phyloP scores from a whole-genome alignment of 2,888 invertebrate genomes.

The Limnephilus lunatus region DNA sequence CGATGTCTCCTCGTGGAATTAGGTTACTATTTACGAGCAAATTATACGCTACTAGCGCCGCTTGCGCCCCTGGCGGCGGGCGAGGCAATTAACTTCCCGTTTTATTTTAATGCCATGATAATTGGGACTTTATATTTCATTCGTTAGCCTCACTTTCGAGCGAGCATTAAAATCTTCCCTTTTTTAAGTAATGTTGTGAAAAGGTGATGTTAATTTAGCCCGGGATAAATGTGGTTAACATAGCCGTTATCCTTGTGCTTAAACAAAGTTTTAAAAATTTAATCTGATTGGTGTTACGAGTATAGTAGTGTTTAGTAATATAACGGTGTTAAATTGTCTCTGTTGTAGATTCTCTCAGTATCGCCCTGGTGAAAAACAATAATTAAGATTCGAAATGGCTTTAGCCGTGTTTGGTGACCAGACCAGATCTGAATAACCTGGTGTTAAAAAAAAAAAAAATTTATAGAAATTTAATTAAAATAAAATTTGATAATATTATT shows the following conservation, averaged over 20 bases:
- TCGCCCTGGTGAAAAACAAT: no score
- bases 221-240: background rate
- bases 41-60: slow-evolving; percentile 52
- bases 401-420: no score
- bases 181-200: background rate
- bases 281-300: background rate
- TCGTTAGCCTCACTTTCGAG: background rate
- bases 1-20: slow-evolving; percentile 47
- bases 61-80: slow-evolving; percentile 17
- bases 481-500: no score
- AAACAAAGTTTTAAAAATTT: background rate
- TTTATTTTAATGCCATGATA: slow-evolving; percentile 50
- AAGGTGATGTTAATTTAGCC: background rate
- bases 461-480: no score
- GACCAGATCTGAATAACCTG: no score
- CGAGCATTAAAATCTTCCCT: background rate
- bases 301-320: background rate
- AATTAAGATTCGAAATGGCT: no score
- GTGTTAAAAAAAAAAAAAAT: no score
- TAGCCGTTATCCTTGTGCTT: background rate
- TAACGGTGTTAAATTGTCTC: background rate
- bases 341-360: no score
- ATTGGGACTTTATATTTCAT: slow-evolving; percentile 46
- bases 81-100: slow-evolving; percentile 48
- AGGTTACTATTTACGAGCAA: slow-evolving; percentile 60